Evolutionary conservation across 2,888 invertebrate genomes (phyloP), one percentile per base, ranked within the genome.

Genomic region (Scaptomyza tumidula): DNA sequence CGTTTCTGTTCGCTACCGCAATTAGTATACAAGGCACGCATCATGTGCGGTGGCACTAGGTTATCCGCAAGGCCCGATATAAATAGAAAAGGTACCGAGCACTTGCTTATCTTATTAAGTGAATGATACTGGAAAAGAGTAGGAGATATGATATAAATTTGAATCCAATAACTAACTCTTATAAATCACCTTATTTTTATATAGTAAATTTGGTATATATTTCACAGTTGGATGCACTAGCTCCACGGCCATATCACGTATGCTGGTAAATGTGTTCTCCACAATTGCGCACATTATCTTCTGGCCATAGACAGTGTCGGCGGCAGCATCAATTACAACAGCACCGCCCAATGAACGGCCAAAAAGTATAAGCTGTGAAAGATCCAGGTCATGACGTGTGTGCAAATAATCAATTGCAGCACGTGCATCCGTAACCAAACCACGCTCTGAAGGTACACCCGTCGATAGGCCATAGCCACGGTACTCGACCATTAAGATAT

Each of bases 251-350:
- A 98, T 98, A 74, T 97, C 97, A 35, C 98, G 98, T 92, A 99
- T 97, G 91, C 96, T 97, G 5, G 98, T 98, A 90, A 99, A 99
- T 3, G 98, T 98, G 91, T 99, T 99, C 92, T 99, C 98, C 16
- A 98, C 94, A 76, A 99, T 94, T 71, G 98, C 92, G 78, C 96
- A 97, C 95, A 97, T 96, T 70, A 98, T 94, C 93, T 95, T 95
- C 81, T 95, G 94, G 41, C 95, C 93, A 92, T 96, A 97, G 77
- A 96, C 95, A 16, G 95, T 93, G 85, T 95, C 94, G 19, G 96
- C 95, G 2, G 96, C 96, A 66, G 98, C 93, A 92, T 98, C 97
- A 75, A 98, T 96, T 1, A 97, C 98, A 57, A 99, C 96, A 14
- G 98, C 98, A 41, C 98, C 98, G 79, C 98, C 98, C 94, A 90